phyloP scores from a whole-genome alignment of 2,113 vertebrate genomes.

The Sarotherodon lohbergeri region DNA sequence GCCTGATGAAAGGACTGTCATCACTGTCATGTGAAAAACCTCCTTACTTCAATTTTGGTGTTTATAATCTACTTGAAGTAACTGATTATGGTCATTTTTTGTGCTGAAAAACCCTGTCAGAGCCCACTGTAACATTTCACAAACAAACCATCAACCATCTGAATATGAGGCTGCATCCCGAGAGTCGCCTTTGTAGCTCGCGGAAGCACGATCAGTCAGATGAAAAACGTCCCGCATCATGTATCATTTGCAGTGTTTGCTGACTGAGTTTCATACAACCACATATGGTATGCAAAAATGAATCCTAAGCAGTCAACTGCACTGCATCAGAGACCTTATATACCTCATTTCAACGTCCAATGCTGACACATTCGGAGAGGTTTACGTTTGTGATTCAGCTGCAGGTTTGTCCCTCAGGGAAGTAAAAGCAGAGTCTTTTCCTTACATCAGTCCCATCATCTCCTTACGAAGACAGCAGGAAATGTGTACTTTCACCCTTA shows the following conservation, averaged over 20 bases:
- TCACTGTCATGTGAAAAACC: conserved; percentile 47
- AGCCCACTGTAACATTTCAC: conserved; percentile 44
- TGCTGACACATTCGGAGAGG: conserved; percentile 58
- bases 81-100: conserved; percentile 30
- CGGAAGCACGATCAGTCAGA: not conserved
- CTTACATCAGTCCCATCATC: not conserved
- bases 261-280: not conserved
- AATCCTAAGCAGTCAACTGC: not conserved
- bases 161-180: not conserved
- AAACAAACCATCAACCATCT: not conserved
- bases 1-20: conserved; percentile 13
- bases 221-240: not conserved
- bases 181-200: not conserved
- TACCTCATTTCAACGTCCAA: conserved; percentile 64
- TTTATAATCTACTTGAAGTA: conserved; percentile 62
- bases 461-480: conserved; percentile 7
- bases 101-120: conserved; percentile 38
- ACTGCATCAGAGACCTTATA: conserved; percentile 26
- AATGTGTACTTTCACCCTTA: not conserved
- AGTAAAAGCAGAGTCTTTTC: conserved; percentile 37
- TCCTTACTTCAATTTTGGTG: conserved; percentile 42
- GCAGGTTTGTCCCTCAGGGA: conserved; percentile 72
- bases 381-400: conserved; percentile 47
- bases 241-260: not conserved
- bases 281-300: not conserved